phyloP scores from a whole-genome alignment of 2,797 vertebrate species.

The Lates japonicus region DNA sequence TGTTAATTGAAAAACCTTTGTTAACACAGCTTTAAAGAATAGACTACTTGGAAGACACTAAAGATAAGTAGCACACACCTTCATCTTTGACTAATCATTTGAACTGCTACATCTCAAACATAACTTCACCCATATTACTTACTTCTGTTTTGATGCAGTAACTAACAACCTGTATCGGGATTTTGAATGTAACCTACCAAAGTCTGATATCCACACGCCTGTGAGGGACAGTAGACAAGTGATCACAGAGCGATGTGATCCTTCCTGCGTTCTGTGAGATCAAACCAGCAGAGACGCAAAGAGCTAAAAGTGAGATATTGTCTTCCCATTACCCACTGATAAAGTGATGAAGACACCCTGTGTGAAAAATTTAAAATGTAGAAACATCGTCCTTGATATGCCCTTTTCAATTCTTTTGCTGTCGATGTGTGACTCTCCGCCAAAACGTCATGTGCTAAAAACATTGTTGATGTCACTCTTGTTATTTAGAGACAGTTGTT shows the following conservation, averaged over 20 bases:
- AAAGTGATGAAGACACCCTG: constrained; percentile 25
- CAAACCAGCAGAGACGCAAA: constrained; percentile 38
- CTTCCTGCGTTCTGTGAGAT: constrained; percentile 18
- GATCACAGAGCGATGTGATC: constrained; percentile 43
- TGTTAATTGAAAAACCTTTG: background rate
- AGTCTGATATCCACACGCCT: constrained; percentile 54
- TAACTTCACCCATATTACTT: constrained; percentile 1
- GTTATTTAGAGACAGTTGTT: constrained; percentile 52
- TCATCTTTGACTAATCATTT: background rate
- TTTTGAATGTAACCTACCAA: constrained; percentile 50
- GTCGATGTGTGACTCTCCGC: constrained; percentile 1
- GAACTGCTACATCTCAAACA: background rate
- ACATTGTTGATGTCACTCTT: constrained; percentile 8
- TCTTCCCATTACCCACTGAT: constrained; percentile 32
- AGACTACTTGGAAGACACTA: background rate
- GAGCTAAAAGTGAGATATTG: constrained; percentile 39
- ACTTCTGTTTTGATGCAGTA: constrained; percentile 29
- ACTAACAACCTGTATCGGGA: constrained; percentile 34
- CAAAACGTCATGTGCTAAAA: constrained; percentile 20
- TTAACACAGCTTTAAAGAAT: background rate
- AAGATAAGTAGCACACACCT: background rate
- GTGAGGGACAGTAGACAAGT: constrained; percentile 51
- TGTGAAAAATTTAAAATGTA: constrained; percentile 28
- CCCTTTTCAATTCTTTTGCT: background rate
- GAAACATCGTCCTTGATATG: constrained; percentile 10